Conservation (phyloP, 2,888 invertebrate genomes). For the Platerodrilus igneus region DNA sequence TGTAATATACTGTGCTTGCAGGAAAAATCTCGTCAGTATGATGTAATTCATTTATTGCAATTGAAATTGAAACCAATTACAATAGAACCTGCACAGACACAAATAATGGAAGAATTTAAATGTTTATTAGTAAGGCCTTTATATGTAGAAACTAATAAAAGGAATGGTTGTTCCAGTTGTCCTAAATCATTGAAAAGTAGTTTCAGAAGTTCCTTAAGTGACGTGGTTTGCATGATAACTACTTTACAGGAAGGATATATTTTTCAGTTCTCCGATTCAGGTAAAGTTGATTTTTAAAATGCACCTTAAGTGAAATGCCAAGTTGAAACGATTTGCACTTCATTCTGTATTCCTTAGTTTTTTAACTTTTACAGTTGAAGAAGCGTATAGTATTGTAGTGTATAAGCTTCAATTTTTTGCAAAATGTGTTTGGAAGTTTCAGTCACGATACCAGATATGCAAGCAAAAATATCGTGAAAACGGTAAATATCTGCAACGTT, state of each 20-base stretch:
- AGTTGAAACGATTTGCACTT: too few species aligned
- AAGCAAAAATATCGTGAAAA: too few species aligned
- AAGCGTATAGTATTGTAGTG: too few species aligned
- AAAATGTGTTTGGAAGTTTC: too few species aligned
- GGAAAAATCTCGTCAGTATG: slow-evolving; percentile 39
- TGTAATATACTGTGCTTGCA: slow-evolving; percentile 24
- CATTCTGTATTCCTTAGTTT: too few species aligned
- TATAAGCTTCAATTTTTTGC: too few species aligned
- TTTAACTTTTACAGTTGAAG: too few species aligned
- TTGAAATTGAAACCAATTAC: slow-evolving; percentile 48
- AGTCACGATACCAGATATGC: too few species aligned
- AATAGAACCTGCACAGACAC: slow-evolving; percentile 44
- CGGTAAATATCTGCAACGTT: too few species aligned
- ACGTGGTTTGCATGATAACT: slow-evolving; percentile 59
- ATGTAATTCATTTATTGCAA: slow-evolving; percentile 48
- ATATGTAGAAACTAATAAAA: slow-evolving; percentile 40
- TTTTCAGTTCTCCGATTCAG: slow-evolving; percentile 60
- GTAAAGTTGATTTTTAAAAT: too few species aligned
- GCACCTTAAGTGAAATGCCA: too few species aligned
- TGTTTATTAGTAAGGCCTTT: slow-evolving; percentile 51
- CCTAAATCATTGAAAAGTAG: slow-evolving; percentile 51
- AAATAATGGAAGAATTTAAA: slow-evolving; percentile 51
- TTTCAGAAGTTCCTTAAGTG: slow-evolving; percentile 54
- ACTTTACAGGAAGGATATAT: slow-evolving; percentile 67
- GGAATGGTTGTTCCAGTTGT: slow-evolving; percentile 23